These are phyloP conservation scores for Lissocephala sabroskyi DNA, from an alignment of 2,888 invertebrate genomes.

Conservation along the genomic window DNA sequence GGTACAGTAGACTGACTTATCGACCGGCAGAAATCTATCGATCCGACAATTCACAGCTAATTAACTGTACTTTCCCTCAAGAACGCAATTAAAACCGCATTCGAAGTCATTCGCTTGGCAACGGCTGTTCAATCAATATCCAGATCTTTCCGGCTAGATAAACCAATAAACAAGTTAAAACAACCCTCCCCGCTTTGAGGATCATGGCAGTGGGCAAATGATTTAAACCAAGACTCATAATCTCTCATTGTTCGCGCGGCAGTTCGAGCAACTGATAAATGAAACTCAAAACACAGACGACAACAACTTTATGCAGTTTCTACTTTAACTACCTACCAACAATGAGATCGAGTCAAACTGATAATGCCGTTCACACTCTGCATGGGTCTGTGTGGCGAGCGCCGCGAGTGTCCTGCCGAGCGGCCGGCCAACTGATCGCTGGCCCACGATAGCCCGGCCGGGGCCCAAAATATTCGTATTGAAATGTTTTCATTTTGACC, in stretches of 20 bases:
- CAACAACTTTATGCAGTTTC: slow-evolving; percentile 47
- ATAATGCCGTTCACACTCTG: slow-evolving; percentile 63
- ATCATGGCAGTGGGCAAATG: slow-evolving; percentile 42
- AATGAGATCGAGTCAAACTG: slow-evolving; percentile 52
- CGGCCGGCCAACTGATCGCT: slow-evolving; percentile 38
- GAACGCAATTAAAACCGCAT: slow-evolving; percentile 63
- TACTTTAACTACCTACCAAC: too few relatives aligned
- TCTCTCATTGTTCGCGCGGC: slow-evolving; percentile 57
- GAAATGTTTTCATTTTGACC: neutral
- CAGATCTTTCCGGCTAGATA: slow-evolving; percentile 32
- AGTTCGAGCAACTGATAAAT: slow-evolving; percentile 57
- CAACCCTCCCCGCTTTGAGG: slow-evolving; percentile 31
- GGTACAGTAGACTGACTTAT: too few relatives aligned
- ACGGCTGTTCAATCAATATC: slow-evolving; percentile 24
- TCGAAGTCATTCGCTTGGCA: slow-evolving; percentile 52
- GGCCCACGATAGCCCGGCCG: slow-evolving; percentile 28
- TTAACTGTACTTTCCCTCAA: slow-evolving; percentile 46
- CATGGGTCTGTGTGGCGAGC: slow-evolving; percentile 39
- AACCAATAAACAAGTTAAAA: slow-evolving; percentile 35
- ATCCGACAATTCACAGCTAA: slow-evolving; percentile 32
- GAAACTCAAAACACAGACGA: slow-evolving; percentile 49
- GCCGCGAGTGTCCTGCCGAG: slow-evolving; percentile 38
- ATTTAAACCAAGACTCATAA: slow-evolving; percentile 64
- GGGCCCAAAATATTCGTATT: slow-evolving; percentile 4
- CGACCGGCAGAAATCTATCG: neutral